These are phyloP conservation scores for Circaetus gallicus DNA, from an alignment of 2,113 vertebrate genomes.

Conservation along the genomic window DNA sequence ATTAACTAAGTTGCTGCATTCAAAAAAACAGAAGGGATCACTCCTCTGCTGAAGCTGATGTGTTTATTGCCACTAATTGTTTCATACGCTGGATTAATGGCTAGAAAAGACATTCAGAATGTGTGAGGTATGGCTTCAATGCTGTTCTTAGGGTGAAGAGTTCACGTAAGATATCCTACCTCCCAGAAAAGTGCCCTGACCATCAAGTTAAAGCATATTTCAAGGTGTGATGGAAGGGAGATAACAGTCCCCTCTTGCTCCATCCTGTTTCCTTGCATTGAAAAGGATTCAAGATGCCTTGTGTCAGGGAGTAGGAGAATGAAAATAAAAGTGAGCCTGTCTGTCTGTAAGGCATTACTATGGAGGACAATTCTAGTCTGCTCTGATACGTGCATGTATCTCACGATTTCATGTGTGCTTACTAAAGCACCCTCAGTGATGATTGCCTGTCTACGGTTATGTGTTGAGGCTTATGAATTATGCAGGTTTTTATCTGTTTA, in stretches of 20 bases:
- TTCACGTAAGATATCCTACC: neutral
- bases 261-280: neutral
- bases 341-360: neutral
- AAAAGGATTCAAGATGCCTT: neutral
- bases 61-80: neutral
- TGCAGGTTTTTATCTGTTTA: neutral
- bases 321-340: neutral
- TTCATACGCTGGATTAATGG: neutral
- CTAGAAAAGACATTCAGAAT: neutral
- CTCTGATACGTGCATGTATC: accelerated
- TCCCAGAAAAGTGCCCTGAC: neutral
- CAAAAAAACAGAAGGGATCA: neutral
- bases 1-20: neutral
- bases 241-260: neutral
- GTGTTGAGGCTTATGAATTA: neutral
- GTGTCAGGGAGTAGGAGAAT: neutral
- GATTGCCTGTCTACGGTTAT: neutral
- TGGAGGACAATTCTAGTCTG: neutral
- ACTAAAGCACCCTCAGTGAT: neutral
- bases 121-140: neutral
- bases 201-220: neutral
- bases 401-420: neutral
- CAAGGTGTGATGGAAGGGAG: neutral
- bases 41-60: neutral
- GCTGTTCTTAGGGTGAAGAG: neutral